phyloP scores from a whole-genome alignment of 2,113 vertebrate species.

The Tapirus terrestris region DNA sequence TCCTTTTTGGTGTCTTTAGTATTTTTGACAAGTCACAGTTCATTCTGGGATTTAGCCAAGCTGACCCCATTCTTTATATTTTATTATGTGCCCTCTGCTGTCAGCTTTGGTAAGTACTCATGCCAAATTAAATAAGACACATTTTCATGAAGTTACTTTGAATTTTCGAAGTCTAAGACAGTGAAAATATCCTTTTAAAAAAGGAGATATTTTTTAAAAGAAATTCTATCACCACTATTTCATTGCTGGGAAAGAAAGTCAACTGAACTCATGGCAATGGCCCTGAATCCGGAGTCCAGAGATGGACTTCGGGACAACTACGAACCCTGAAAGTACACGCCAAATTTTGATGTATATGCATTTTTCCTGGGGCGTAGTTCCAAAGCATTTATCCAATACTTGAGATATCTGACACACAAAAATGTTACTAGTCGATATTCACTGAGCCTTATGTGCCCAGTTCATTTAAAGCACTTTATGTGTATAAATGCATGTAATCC shows the following conservation, averaged over 20 bases:
- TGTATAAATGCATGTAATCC: not conserved
- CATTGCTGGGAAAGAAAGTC: not conserved
- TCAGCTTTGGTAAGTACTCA: slow-evolving; percentile 1
- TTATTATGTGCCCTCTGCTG: not conserved
- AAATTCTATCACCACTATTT: not conserved
- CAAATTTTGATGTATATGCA: not conserved
- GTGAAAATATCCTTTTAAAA: slow-evolving; percentile 29
- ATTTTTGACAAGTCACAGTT: not conserved
- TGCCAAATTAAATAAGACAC: not conserved
- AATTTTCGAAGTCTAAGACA: slow-evolving; percentile 10
- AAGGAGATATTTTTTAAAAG: not conserved
- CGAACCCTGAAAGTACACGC: not conserved
- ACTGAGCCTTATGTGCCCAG: not conserved
- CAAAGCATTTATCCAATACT: not conserved
- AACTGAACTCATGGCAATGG: not conserved
- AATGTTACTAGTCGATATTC: not conserved
- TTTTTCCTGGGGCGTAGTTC: not conserved
- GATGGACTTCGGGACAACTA: not conserved
- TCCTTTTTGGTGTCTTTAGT: not conserved
- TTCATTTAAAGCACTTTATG: not conserved
- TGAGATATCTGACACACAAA: not conserved
- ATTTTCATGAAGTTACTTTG: slow-evolving; percentile 15
- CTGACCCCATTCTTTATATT: not conserved
- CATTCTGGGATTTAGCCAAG: not conserved
- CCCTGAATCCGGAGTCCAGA: not conserved